phyloP scores from a whole-genome alignment of 2,888 invertebrate species.

The Hirtodrosophila trivittata region DNA sequence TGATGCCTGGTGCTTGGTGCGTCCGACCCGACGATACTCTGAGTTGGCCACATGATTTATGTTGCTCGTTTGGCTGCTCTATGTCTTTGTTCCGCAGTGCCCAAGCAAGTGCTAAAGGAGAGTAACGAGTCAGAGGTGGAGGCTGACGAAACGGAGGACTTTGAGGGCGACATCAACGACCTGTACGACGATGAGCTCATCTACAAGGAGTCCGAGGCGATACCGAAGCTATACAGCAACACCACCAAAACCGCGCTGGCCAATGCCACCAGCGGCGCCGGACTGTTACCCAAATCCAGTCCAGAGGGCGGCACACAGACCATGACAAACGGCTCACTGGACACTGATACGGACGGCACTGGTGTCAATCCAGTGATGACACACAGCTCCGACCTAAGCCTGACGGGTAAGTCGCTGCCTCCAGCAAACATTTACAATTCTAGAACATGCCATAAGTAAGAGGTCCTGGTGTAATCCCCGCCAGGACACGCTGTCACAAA shows the following conservation, averaged over 20 bases:
- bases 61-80: slow-evolving; percentile 42
- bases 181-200: slow-evolving; percentile 85
- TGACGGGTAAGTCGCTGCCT: slow-evolving; percentile 82
- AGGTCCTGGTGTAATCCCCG: slow-evolving; percentile 32
- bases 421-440: slow-evolving; percentile 10
- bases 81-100: slow-evolving; percentile 85
- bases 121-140: slow-evolving; percentile 91
- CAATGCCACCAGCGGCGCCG: slow-evolving; percentile 52
- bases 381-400: slow-evolving; percentile 81
- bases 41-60: slow-evolving; percentile 55
- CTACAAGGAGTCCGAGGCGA: slow-evolving; percentile 86
- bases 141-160: slow-evolving; percentile 89
- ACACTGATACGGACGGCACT: slow-evolving; percentile 65
- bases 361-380: slow-evolving; percentile 82
- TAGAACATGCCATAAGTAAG: too few relatives aligned
- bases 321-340: slow-evolving; percentile 63
- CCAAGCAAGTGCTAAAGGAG: slow-evolving; percentile 92
- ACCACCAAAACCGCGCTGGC: slow-evolving; percentile 67
- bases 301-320: slow-evolving; percentile 58
- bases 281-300: slow-evolving; percentile 33
- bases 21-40: slow-evolving; percentile 28
- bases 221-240: slow-evolving; percentile 84
- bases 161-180: slow-evolving; percentile 85
- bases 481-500: slow-evolving; percentile 14
- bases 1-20: slow-evolving; percentile 39